A percentile compares a stretch with the other conserved stretches of the same genome.
Evolutionary conservation across 37 sponge, comb jelly and placozoan species (phyloP).

Genomic region (Oopsacas minuta): DNA sequence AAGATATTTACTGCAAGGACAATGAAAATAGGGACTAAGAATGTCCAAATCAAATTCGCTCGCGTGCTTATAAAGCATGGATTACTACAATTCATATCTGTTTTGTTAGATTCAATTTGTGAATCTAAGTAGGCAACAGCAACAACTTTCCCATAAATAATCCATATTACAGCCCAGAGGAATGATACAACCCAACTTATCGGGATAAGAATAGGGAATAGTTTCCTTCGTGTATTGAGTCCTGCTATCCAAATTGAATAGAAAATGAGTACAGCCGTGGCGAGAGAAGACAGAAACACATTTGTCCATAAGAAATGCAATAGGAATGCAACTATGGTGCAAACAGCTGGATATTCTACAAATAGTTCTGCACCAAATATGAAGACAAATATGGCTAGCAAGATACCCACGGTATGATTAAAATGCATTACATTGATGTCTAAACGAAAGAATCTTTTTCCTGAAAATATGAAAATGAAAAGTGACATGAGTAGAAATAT

Average conservation of each 20-base stretch:
- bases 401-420: not conserved
- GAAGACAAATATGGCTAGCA: not conserved
- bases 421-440: not conserved
- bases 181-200: not conserved
- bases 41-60: not conserved
- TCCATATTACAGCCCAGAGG: not conserved
- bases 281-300: not conserved
- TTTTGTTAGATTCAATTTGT: not conserved
- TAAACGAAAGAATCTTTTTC: not conserved
- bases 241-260: not conserved
- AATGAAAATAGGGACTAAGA: not conserved
- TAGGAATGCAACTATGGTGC: not conserved
- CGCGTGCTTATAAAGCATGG: not conserved
- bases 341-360: not conserved
- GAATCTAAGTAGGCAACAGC: not conserved
- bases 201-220: not conserved
- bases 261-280: not conserved
- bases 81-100: not conserved
- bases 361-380: not conserved
- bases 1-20: not conserved
- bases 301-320: not conserved
- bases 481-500: not conserved
- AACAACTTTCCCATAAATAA: not conserved
- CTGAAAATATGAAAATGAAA: not conserved
- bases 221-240: not conserved